Base-by-base conservation (phyloP, 2,797 vertebrate species). In the Sorex maritimensis region DNA sequence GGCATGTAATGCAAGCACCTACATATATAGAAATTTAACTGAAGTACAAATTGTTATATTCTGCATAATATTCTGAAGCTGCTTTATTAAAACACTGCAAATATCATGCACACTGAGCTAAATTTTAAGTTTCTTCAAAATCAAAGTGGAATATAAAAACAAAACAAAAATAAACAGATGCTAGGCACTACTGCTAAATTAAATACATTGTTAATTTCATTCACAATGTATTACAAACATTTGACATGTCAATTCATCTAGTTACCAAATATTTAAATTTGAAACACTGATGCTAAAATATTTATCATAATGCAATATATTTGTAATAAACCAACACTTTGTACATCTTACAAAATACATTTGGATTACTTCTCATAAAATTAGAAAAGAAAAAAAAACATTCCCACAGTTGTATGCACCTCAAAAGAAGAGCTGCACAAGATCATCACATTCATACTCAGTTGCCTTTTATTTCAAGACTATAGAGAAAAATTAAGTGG, bases 21-120 rank as follows among this genome's bases (percentile, higher is more conserved):
- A 41, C 30, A 84, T 81, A 52, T 52, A n/a, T 46, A 81, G 30
- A 95, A 86, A 74, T 77, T 88, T 58, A 93, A 91, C 14, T 65
- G 9, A 81, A 80, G 81, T 88, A 46, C 78, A 28, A 78, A 77
- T 75, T 52, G 11, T 9, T 93, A 93, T 44, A 71, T 84, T 75
- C 71, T 55, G 1, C 1, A 77, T 30, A 91, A 77, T 71, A 72
- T 65, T 61, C n/a, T 88, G 72, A 34, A 61, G 11, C 5, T 69
- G 6, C 15, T 65, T 30, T 38, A 78, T 61, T 21, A 19, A 61
- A 61, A 61, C 21, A 61, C 58, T 4, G 9, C 4, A 95, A 72
- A 49, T 81, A 19, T 38, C 80, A 2, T 71, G 86, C 69, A 74
- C 41, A 24, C 1, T 26, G 28, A 83, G 14, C 26, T 92, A 79